Evolutionary conservation across 1,140 invertebrate species (phyloP).

Genomic region (Lutraria rhynchaena): DNA sequence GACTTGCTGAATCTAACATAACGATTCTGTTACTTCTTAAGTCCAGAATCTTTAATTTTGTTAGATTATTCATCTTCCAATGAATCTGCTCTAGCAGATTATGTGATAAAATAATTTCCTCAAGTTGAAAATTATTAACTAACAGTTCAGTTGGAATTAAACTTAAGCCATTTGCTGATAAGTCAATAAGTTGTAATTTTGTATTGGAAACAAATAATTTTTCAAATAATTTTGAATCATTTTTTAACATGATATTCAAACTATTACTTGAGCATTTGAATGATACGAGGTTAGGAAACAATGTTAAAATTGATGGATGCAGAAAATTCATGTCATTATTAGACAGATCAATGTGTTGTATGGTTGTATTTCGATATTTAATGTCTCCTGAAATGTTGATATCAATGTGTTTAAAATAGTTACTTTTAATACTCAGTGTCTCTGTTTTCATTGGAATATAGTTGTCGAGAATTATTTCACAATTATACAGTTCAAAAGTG

Average conservation of each 20-base stretch:
- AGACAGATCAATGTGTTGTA: constrained; percentile 1
- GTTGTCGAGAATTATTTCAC: neutral
- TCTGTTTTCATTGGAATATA: neutral
- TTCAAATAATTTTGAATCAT: neutral
- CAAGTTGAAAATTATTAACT: neutral
- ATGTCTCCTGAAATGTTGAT: neutral
- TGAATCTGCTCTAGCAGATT: neutral
- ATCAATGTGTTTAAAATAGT: neutral
- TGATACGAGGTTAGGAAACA: neutral
- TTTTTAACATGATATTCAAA: neutral
- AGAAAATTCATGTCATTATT: constrained; percentile 17
- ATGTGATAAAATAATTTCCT: neutral
- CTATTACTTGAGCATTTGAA: neutral
- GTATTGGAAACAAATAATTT: neutral
- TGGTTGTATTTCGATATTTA: neutral
- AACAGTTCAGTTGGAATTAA: neutral
- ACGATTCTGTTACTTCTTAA: neutral
- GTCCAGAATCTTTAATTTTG: neutral
- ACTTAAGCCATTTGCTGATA: neutral
- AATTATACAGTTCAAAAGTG: too few relatives aligned
- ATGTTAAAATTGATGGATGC: neutral
- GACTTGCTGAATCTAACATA: neutral
- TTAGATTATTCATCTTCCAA: neutral
- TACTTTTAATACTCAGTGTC: neutral
- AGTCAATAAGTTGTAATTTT: neutral